Conservation (phyloP, 2,113 vertebrate species). For the Ophthalmolycus amberensis region DNA sequence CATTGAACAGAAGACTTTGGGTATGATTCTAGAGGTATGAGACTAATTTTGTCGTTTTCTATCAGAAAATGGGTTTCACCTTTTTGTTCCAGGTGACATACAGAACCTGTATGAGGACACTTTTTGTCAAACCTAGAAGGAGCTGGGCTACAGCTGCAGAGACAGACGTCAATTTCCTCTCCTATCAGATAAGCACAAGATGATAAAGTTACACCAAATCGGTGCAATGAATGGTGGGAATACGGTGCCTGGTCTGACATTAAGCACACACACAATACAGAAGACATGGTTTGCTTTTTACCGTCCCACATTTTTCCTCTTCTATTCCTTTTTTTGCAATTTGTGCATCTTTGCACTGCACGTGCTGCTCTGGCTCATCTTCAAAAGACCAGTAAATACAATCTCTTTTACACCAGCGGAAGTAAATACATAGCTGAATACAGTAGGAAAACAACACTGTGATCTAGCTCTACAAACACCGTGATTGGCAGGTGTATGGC, state of each 20-base stretch:
- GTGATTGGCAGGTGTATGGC: slow-evolving; percentile 79
- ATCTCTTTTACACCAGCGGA: slow-evolving; percentile 67
- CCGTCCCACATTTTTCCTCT: slow-evolving; percentile 13
- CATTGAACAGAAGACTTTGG: slow-evolving; percentile 52
- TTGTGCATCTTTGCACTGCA: slow-evolving; percentile 73
- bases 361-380: slow-evolving; percentile 59
- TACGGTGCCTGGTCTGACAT: slow-evolving; percentile 33
- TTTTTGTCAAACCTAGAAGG: slow-evolving; percentile 19
- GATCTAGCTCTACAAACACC: slow-evolving; percentile 75
- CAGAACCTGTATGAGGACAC: background rate
- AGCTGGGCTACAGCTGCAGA: slow-evolving; percentile 12
- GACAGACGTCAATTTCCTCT: background rate
- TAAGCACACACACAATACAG: slow-evolving; percentile 1
- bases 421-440: slow-evolving; percentile 74
- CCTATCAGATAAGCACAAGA: slow-evolving; percentile 22
- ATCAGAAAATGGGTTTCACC: background rate
- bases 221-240: slow-evolving; percentile 23
- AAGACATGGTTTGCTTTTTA: slow-evolving; percentile 54
- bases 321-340: slow-evolving; percentile 65
- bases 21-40: background rate
- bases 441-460: slow-evolving; percentile 74
- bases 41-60: slow-evolving; percentile 2
- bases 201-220: slow-evolving; percentile 11
- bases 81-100: slow-evolving; percentile 24
- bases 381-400: slow-evolving; percentile 78